Conservation (phyloP, 2,888 invertebrate genomes). For the Acronicta leporina region DNA sequence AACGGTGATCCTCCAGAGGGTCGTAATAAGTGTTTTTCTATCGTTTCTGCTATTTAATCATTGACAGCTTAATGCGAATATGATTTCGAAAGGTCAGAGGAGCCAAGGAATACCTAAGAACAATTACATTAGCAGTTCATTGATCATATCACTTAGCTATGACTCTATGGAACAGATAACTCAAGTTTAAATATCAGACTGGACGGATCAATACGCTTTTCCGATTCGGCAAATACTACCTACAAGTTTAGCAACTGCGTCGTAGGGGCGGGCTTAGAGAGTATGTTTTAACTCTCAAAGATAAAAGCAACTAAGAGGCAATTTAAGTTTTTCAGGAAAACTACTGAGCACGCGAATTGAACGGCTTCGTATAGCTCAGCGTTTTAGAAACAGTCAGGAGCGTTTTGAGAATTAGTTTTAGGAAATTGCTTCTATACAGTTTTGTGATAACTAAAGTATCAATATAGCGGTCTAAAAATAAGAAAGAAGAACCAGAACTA, state of each 20-base stretch:
- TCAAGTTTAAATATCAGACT: conserved; percentile 1
- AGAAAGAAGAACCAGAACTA: too few species aligned
- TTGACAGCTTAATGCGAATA: too few species aligned
- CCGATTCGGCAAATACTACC: conserved; percentile 20
- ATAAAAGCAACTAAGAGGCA: conserved; percentile 79
- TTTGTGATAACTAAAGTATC: neutral
- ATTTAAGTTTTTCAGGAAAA: conserved; percentile 78
- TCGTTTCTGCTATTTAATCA: too few species aligned
- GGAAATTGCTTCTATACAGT: neutral
- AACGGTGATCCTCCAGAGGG: too few species aligned
- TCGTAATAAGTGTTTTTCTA: too few species aligned
- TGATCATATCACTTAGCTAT: too few species aligned
- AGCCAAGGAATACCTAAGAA: too few species aligned
- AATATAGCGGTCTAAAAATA: too few species aligned
- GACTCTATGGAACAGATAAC: too few species aligned
- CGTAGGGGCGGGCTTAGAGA: conserved; percentile 14
- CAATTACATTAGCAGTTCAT: too few species aligned
- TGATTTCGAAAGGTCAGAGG: too few species aligned
- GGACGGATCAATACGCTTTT: conserved; percentile 27
- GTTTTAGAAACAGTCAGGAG: neutral
- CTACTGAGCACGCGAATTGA: conserved; percentile 9
- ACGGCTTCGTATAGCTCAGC: conserved; percentile 8
- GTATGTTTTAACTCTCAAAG: conserved; percentile 67
- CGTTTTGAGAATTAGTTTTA: neutral
- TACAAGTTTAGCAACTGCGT: conserved; percentile 32